Conservation (phyloP, 2,113 vertebrate species). For the Psammodynastes pulverulentus region DNA sequence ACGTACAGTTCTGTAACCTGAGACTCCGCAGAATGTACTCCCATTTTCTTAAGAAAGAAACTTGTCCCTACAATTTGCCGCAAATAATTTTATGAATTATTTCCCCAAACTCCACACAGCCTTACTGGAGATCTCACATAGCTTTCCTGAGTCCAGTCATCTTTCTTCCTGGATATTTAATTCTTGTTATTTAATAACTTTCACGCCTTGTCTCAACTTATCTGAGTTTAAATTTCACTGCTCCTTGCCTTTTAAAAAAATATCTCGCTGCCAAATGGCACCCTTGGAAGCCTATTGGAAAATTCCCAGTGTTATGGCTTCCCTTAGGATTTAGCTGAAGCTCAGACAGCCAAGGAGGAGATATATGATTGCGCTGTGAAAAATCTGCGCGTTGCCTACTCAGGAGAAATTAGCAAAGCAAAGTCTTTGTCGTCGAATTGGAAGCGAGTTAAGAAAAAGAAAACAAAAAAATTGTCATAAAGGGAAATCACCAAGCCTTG, state of each 20-base stretch:
- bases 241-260: neutral
- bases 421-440: neutral
- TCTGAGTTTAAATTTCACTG: neutral
- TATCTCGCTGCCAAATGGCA: neutral
- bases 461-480: neutral
- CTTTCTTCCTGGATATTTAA: neutral
- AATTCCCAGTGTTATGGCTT: neutral
- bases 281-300: neutral
- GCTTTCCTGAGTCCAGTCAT: neutral
- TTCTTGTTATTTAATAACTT: neutral
- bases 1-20: neutral
- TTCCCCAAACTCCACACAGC: neutral
- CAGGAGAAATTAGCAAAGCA: neutral
- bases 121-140: neutral
- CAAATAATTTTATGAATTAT: neutral
- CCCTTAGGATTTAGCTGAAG: neutral
- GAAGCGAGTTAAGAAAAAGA: neutral
- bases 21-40: neutral
- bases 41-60: neutral
- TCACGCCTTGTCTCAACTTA: neutral
- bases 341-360: neutral
- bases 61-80: neutral
- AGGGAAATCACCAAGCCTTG: neutral
- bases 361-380: neutral
- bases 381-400: neutral